Conservation (phyloP, 2,797 vertebrate genomes). For the Coregonus ussuriensis region DNA sequence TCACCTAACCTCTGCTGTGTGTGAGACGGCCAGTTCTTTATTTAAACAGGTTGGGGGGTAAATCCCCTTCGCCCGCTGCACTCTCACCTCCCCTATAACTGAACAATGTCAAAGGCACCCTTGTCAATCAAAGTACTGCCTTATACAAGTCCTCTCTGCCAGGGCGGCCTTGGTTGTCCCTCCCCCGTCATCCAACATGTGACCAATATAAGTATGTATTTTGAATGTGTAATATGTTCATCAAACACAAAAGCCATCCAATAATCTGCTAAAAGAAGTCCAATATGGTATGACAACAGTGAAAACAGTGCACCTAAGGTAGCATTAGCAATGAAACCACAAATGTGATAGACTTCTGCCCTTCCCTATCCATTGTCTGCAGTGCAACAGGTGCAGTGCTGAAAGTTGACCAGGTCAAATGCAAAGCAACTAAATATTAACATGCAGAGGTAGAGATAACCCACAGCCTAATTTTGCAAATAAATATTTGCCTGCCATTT, state of each 20-base stretch:
- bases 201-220: neutral
- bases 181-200: neutral
- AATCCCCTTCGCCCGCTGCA: conserved; percentile 39
- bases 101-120: conserved; percentile 59
- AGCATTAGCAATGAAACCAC: neutral
- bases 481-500: conserved; percentile 40
- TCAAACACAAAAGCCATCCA: conserved; percentile 29
- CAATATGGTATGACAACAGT: neutral
- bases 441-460: conserved; percentile 32
- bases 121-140: conserved; percentile 19
- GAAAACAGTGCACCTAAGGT: neutral
- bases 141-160: conserved; percentile 5
- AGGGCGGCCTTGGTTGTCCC: neutral
- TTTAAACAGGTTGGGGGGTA: conserved; percentile 59
- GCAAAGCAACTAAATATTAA: conserved; percentile 43
- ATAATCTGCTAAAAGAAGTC: neutral
- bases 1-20: conserved; percentile 22
- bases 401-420: conserved; percentile 37
- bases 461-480: conserved; percentile 25
- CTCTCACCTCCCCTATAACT: neutral
- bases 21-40: conserved; percentile 50
- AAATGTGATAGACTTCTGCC: neutral
- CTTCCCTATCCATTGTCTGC: conserved; percentile 26
- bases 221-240: neutral
- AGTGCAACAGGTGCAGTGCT: conserved; percentile 39